A percentile compares a stretch with the other conserved stretches of the same genome.
Evolutionary conservation across 2,797 vertebrate species (phyloP).

Genomic region (Danio tinwini): DNA sequence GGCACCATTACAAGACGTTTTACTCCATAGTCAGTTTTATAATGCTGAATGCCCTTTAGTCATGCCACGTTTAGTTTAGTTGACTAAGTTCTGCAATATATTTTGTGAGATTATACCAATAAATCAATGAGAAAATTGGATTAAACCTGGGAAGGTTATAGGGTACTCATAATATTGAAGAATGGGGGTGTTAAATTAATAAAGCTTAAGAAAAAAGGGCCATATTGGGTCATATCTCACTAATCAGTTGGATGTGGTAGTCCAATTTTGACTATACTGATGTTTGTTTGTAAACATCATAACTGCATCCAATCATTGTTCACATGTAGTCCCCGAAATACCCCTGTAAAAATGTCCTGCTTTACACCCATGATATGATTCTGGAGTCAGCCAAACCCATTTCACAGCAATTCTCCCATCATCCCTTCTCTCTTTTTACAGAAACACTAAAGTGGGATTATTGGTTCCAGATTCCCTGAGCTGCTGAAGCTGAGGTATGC

Average conservation of each 20-base stretch:
- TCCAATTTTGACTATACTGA: background rate
- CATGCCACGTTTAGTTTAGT: background rate
- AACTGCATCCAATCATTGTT: constrained; percentile 2
- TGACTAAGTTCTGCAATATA: too few species aligned
- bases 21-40: background rate
- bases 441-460: constrained; percentile 61
- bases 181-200: background rate
- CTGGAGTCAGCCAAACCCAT: constrained; percentile 61
- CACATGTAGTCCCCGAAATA: constrained; percentile 26
- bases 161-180: background rate
- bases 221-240: background rate
- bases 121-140: background rate
- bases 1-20: too few species aligned
- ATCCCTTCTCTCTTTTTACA: constrained; percentile 58
- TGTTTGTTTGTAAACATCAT: background rate
- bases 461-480: constrained; percentile 63
- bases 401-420: constrained; percentile 62
- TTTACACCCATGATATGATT: constrained; percentile 35
- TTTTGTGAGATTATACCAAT: background rate
- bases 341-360: constrained; percentile 47
- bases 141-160: background rate
- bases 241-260: background rate
- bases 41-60: background rate
- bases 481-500: constrained; percentile 52
- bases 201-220: background rate